Conservation (phyloP, 2,888 invertebrate species). For the Rotaria socialis region DNA sequence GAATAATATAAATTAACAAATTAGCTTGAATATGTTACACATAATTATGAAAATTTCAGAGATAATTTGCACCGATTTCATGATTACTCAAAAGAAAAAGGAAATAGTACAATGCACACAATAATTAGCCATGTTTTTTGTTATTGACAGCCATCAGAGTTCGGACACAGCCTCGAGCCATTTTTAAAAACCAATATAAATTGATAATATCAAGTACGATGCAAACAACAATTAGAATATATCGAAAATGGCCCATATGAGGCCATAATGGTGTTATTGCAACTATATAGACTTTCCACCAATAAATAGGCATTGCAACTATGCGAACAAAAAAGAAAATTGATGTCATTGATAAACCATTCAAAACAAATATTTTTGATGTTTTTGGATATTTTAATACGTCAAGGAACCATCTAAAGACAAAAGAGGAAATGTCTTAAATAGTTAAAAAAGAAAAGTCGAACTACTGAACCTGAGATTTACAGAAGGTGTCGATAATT, state of each 20-base stretch:
- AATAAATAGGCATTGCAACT: constrained; percentile 54
- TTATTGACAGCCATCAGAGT: neutral
- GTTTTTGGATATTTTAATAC: constrained; percentile 51
- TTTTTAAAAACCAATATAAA: constrained; percentile 53
- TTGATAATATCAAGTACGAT: constrained; percentile 55
- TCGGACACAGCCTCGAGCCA: constrained; percentile 37
- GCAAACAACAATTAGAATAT: constrained; percentile 54
- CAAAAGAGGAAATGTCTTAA: neutral
- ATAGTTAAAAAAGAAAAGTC: neutral
- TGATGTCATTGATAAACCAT: constrained; percentile 56
- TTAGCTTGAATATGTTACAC: neutral
- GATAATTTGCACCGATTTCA: neutral
- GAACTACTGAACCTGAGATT: constrained; percentile 53
- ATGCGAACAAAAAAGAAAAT: constrained; percentile 56
- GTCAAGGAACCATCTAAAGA: constrained; percentile 56
- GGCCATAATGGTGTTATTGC: constrained; percentile 52
- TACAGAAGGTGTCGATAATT: constrained; percentile 58
- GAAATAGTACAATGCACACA: neutral
- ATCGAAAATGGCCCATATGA: constrained; percentile 54
- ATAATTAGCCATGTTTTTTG: neutral
- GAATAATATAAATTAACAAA: neutral
- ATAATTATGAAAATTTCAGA: neutral
- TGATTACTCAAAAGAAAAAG: neutral
- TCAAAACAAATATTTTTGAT: constrained; percentile 51
- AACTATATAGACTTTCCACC: constrained; percentile 54